Base-by-base conservation (phyloP, 2,113 vertebrate genomes). In the Aphyosemion australe region DNA sequence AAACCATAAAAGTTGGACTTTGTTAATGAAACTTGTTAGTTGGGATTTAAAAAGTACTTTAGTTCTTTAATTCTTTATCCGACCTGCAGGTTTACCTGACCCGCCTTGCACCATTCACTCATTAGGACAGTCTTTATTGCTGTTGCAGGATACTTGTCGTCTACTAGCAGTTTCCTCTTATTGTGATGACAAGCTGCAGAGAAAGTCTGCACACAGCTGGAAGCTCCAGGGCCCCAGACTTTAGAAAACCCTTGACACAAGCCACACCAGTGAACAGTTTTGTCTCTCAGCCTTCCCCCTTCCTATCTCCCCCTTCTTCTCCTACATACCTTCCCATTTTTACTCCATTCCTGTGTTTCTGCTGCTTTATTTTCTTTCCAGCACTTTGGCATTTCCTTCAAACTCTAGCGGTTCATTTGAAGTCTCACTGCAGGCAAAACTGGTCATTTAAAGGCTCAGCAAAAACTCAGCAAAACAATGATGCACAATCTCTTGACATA, bases 171-270 rank as follows among this genome's bases (percentile, higher is more conserved):
- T 78, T 80, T 82, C 80, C 74, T 90, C 74, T 83, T 85, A 83
- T 84, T 72, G 84, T 87, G 86, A 88, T 84, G 86, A 89, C 90
- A 87, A 88, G 88, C 84, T 89, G 49, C 55, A 73, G 65, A 88
- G 86, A 83, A 87, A 79, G 74, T 69, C 26, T 26, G 3, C 64
- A 72, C 84, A 76, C 87, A 93, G 90, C 90, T 89, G 87, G 90
- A 87, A 42, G 71, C 77, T 83, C 65, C 10, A 66, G 60, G 65
- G 80, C 81, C 77, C 63, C 83, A 52, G 74, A 80, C 85, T 87
- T 90, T 79, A 86, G 85, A 10, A 89, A 51, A 71, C 82, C 70
- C 74, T 85, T 50, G 14, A 80, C 74, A 82, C 60, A 70, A 87
- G 83, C 72, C 75, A 78, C 61, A 11, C 68, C 26, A 39, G 66